Conservation (phyloP, 2,797 vertebrate genomes). For the Apodemus agrarius region DNA sequence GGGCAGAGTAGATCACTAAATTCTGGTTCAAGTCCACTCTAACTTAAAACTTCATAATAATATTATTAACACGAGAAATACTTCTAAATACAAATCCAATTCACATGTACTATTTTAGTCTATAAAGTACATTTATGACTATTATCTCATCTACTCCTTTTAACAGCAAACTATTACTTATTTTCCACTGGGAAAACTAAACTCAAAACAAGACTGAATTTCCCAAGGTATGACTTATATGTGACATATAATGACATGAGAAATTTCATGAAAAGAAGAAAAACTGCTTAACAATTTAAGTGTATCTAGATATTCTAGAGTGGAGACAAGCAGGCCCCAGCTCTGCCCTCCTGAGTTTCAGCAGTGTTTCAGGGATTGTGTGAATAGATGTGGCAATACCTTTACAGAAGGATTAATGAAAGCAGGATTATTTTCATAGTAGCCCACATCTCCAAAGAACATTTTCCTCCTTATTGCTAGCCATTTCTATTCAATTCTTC, state of each 20-base stretch:
- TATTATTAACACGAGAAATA: slow-evolving; percentile 37
- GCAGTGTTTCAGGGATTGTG: slow-evolving; percentile 43
- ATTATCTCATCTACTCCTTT: neutral
- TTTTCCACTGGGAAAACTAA: slow-evolving; percentile 52
- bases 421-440: neutral
- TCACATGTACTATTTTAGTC: neutral
- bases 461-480: slow-evolving; percentile 30
- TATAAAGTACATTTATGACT: slow-evolving; percentile 23
- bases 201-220: slow-evolving; percentile 11
- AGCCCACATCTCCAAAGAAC: slow-evolving; percentile 19
- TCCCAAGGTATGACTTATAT: slow-evolving; percentile 27
- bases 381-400: neutral
- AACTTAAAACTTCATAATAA: slow-evolving; percentile 34
- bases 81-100: slow-evolving; percentile 30
- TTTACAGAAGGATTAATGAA: slow-evolving; percentile 32
- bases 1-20: neutral
- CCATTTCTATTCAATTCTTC: slow-evolving; percentile 51
- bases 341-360: slow-evolving; percentile 29
- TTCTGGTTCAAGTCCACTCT: slow-evolving; percentile 26
- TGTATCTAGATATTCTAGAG: neutral
- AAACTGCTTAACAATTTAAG: slow-evolving; percentile 48
- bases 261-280: slow-evolving; percentile 40
- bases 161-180: neutral
- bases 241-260: neutral
- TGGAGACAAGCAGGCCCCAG: neutral